Evolutionary conservation across 2,888 invertebrate species (phyloP).

Genomic region (Lagria hirta): DNA sequence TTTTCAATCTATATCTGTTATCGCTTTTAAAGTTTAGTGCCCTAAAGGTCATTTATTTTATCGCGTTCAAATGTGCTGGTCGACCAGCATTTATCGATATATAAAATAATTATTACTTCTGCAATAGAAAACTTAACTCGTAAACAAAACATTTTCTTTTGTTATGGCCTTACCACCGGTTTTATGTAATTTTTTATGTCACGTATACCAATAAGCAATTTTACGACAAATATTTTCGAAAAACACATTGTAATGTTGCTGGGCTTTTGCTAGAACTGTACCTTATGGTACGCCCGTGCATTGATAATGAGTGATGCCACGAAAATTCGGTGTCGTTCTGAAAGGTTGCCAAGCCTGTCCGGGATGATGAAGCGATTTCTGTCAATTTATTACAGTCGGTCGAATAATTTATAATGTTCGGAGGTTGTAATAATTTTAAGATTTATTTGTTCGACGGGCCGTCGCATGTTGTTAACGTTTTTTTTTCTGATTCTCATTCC

Average conservation of each 20-base stretch:
- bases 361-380: slow-evolving; percentile 32
- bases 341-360: slow-evolving; percentile 31
- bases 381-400: slow-evolving; percentile 27
- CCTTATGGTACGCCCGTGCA: slow-evolving; percentile 11
- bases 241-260: slow-evolving; percentile 15
- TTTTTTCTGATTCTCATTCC: too few species aligned
- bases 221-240: slow-evolving; percentile 29
- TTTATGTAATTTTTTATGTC: slow-evolving; percentile 38
- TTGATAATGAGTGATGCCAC: slow-evolving; percentile 19
- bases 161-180: slow-evolving; percentile 32
- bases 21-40: too few species aligned
- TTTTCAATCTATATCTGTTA: too few species aligned
- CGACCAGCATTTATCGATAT: slow-evolving; percentile 20
- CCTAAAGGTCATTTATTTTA: too few species aligned
- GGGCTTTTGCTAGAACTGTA: slow-evolving; percentile 4
- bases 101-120: slow-evolving; percentile 34
- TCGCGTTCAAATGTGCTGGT: slow-evolving; percentile 5
- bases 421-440: slow-evolving; percentile 23
- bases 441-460: slow-evolving; percentile 23
- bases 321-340: slow-evolving; percentile 29
- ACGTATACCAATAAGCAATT: slow-evolving; percentile 31
- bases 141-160: slow-evolving; percentile 33
- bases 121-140: slow-evolving; percentile 34
- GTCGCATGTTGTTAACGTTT: slow-evolving; percentile 16
- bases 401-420: slow-evolving; percentile 25